A percentile compares a stretch with the other conserved stretches of the same genome.
Conservation (phyloP, 2,113 vertebrate species). For the Mirza zaza region DNA sequence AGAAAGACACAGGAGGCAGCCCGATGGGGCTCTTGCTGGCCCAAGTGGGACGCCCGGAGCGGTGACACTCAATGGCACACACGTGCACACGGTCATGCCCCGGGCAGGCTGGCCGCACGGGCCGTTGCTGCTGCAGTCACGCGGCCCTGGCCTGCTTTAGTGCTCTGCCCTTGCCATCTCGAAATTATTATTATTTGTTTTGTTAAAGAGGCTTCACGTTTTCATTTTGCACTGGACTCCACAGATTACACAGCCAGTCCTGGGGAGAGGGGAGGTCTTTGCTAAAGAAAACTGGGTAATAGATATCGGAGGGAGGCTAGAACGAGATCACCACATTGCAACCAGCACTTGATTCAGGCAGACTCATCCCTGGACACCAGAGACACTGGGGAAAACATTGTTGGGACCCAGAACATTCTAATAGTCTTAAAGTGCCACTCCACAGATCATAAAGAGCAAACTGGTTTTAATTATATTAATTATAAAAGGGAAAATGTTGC, state of each 20-base stretch:
- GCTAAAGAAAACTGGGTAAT: background rate
- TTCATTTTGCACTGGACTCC: background rate
- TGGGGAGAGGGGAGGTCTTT: background rate
- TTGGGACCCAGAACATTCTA: background rate
- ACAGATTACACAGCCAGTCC: background rate
- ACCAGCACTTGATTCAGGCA: background rate
- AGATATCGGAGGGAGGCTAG: background rate
- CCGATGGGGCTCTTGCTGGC: background rate
- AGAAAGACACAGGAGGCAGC: background rate
- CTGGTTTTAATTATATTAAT: background rate
- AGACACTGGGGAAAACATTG: background rate
- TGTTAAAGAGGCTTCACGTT: background rate
- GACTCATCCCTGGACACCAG: fast-evolving
- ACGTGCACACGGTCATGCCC: background rate
- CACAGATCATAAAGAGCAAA: background rate
- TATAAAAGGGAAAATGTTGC: background rate
- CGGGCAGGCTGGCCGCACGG: fast-evolving
- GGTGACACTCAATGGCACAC: background rate
- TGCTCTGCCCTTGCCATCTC: background rate
- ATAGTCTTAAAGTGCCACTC: background rate
- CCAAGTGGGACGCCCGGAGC: background rate
- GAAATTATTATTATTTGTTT: background rate
- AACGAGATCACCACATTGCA: background rate
- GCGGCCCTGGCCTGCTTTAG: fast-evolving
- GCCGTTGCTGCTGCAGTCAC: fast-evolving